Evolutionary conservation across 2,888 invertebrate genomes (phyloP).

Genomic region (Caenorhabditis imperialis): DNA sequence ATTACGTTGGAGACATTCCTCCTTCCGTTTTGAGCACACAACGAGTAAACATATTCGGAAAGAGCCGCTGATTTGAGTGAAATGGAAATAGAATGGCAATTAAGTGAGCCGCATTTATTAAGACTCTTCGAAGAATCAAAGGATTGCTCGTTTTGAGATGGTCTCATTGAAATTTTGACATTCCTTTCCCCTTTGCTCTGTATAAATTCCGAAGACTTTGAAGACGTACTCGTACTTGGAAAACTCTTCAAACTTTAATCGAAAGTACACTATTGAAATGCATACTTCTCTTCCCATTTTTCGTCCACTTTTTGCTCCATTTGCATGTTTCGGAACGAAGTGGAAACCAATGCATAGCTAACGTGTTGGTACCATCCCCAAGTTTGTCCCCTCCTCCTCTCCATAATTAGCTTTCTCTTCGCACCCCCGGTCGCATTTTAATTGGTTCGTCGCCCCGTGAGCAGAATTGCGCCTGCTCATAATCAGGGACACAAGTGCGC

Average conservation of each 20-base stretch:
- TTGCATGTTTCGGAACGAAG: constrained; percentile 54
- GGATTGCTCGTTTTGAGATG: no score
- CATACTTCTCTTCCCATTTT: constrained; percentile 13
- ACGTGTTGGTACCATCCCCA: constrained; percentile 40
- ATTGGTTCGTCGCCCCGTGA: constrained; percentile 37
- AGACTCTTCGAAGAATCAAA: background rate
- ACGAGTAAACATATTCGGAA: constrained; percentile 6
- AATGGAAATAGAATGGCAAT: constrained; percentile 27
- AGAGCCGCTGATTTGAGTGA: constrained; percentile 41
- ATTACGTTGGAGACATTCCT: constrained; percentile 38
- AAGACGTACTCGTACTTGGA: no score
- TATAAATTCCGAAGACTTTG: background rate
- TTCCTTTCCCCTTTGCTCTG: no score
- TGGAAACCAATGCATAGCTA: constrained; percentile 46
- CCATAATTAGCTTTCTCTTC: constrained; percentile 43
- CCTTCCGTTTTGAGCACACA: constrained; percentile 32
- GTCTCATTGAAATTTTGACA: no score
- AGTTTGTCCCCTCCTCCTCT: constrained; percentile 12
- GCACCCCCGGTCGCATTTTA: constrained; percentile 27
- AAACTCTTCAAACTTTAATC: constrained; percentile 14
- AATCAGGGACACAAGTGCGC: constrained; percentile 49
- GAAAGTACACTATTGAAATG: constrained; percentile 30
- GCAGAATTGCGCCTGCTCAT: constrained; percentile 30
- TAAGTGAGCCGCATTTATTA: no score
- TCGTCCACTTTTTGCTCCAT: constrained; percentile 22